Evolutionary conservation across 2,113 vertebrate genomes (phyloP).

Genomic region (Lepisosteus oculatus): DNA sequence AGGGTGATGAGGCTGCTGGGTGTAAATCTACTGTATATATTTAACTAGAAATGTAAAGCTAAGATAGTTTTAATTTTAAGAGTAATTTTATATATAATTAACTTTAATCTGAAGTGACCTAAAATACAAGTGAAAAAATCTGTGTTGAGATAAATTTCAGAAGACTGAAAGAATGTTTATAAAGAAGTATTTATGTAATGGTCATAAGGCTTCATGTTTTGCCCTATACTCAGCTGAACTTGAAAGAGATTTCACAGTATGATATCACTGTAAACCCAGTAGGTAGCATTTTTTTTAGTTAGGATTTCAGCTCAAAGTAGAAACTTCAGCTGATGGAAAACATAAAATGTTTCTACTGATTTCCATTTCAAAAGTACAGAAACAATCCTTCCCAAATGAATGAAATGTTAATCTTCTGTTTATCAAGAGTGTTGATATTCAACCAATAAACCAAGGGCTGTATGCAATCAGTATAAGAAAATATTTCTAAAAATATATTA

Average conservation of each 20-base stretch:
- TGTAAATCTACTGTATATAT: no score
- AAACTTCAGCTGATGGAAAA: slow-evolving; percentile 28
- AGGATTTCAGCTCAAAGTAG: slow-evolving; percentile 31
- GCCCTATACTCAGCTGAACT: slow-evolving; percentile 26
- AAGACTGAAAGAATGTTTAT: background rate
- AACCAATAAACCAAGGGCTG: background rate
- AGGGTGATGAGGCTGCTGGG: no score
- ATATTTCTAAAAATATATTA: no score
- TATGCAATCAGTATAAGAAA: no score
- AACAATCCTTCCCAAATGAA: background rate
- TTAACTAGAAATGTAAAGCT: no score
- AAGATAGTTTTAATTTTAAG: no score
- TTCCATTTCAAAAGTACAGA: slow-evolving; percentile 15
- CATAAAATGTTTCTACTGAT: slow-evolving; percentile 9
- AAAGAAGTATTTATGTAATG: slow-evolving; percentile 31
- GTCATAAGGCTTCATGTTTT: slow-evolving; percentile 24
- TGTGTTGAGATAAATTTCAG: background rate
- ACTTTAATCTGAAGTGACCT: no score
- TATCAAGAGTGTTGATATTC: background rate
- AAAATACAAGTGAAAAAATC: no score
- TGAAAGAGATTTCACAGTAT: slow-evolving; percentile 24
- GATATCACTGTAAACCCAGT: slow-evolving; percentile 25
- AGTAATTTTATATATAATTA: no score
- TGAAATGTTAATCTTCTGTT: background rate
- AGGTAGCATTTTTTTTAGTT: slow-evolving; percentile 33